These are phyloP conservation scores for Philaenus spumarius DNA, from an alignment of 1,140 invertebrate genomes.

Conservation along the genomic window DNA sequence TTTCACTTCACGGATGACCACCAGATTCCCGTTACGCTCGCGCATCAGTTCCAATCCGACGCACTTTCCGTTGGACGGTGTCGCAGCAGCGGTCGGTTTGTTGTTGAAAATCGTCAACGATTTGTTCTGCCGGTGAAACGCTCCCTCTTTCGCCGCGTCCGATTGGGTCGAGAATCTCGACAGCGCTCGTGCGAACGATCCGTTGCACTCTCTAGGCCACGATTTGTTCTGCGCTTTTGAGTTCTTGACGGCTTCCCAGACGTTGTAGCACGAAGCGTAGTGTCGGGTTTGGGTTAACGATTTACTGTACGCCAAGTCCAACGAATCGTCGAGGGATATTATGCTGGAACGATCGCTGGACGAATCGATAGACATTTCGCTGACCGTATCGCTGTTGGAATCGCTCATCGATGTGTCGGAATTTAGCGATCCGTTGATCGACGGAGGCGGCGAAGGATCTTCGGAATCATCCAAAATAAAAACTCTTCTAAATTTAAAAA, in stretches of 20 bases:
- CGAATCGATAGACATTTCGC: slow-evolving; percentile 50
- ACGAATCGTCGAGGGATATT: slow-evolving; percentile 46
- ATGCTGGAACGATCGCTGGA: slow-evolving; percentile 50
- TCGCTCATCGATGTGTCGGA: slow-evolving; percentile 42
- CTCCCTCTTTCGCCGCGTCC: slow-evolving; percentile 38
- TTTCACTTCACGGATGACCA: slow-evolving; percentile 46
- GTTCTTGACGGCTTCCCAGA: slow-evolving; percentile 33
- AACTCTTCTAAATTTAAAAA: slow-evolving; percentile 46
- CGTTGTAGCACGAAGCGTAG: slow-evolving; percentile 30
- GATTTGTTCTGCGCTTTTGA: slow-evolving; percentile 29
- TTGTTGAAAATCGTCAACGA: slow-evolving; percentile 23
- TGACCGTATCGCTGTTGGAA: slow-evolving; percentile 47
- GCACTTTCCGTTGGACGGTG: slow-evolving; percentile 18
- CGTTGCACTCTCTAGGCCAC: slow-evolving; percentile 45
- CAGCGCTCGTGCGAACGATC: slow-evolving; percentile 44
- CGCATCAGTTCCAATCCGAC: slow-evolving; percentile 29
- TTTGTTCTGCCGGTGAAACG: slow-evolving; percentile 21
- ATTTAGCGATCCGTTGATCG: slow-evolving; percentile 24
- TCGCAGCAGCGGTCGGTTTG: slow-evolving; percentile 1
- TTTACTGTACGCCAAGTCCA: slow-evolving; percentile 40
- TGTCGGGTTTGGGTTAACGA: slow-evolving; percentile 19
- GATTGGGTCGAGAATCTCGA: slow-evolving; percentile 39
- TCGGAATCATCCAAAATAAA: slow-evolving; percentile 42
- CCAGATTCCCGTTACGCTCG: slow-evolving; percentile 40
- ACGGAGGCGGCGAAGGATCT: slow-evolving; percentile 20